Conservation (phyloP, 2,113 vertebrate genomes). For the Acanthisitta chloris region DNA sequence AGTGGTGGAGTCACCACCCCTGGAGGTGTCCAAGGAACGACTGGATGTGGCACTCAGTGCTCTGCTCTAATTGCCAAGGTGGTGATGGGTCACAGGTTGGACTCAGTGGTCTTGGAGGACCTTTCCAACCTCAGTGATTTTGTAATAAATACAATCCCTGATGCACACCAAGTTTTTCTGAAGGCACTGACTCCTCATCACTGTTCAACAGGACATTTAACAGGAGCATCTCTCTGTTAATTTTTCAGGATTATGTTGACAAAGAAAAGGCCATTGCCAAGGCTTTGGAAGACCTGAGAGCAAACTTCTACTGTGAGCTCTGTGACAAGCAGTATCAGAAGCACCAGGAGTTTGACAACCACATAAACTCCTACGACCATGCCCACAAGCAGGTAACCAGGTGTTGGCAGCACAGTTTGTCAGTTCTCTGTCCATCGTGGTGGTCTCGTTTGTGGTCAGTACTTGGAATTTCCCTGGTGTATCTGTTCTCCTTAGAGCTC, state of each 20-base stretch:
- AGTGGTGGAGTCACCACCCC: not conserved
- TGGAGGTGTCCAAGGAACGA: rapidly evolving
- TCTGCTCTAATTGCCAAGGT: not conserved
- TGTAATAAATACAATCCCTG: not conserved
- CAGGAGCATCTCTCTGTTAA: not conserved
- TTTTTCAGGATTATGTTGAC: constrained; percentile 90
- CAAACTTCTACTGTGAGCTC: constrained; percentile 98
- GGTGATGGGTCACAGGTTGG: rapidly evolving
- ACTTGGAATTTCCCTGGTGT: not conserved
- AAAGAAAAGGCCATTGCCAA: constrained; percentile 99
- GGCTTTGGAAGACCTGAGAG: constrained; percentile 95
- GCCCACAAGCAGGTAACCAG: constrained; percentile 94
- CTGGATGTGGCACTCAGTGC: rapidly evolving
- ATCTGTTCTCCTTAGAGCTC: not conserved
- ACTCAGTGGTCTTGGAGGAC: too few species aligned
- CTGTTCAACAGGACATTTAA: not conserved
- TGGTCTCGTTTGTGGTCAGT: not conserved
- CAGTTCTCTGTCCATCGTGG: not conserved
- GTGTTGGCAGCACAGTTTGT: not conserved
- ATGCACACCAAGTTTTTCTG: not conserved
- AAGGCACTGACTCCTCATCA: not conserved
- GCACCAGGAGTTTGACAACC: constrained; percentile 99
- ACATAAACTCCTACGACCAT: constrained; percentile 98
- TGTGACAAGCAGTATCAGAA: constrained; percentile 99
- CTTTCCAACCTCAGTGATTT: not conserved